Evolutionary conservation across 2,797 vertebrate genomes (phyloP).

Genomic region (Dendrocincla tyrannina): DNA sequence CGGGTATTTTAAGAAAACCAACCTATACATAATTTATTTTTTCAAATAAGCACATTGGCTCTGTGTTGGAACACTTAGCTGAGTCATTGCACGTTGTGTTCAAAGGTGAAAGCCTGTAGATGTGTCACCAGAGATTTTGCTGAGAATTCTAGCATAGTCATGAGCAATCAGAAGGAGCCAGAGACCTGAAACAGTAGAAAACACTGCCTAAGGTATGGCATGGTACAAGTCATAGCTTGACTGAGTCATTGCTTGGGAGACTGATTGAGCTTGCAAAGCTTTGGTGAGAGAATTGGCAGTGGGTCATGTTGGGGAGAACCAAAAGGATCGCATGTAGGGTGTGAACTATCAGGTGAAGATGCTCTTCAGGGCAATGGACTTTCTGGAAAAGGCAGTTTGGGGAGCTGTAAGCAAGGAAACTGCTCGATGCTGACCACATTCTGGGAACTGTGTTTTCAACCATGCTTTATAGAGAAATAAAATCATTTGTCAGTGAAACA

Average conservation of each 20-base stretch:
- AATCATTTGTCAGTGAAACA: not conserved
- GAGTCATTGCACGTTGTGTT: not conserved
- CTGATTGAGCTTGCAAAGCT: not conserved
- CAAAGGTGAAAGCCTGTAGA: not conserved
- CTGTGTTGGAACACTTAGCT: not conserved
- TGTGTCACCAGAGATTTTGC: not conserved
- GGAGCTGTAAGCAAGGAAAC: not conserved
- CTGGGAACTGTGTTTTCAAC: not conserved
- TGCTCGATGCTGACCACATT: rapidly evolving
- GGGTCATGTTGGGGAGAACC: not conserved
- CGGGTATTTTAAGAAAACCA: not conserved
- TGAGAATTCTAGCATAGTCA: not conserved
- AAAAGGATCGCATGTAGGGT: not conserved
- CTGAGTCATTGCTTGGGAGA: not conserved
- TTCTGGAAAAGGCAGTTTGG: not conserved
- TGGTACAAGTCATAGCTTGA: not conserved
- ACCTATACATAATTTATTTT: slow-evolving; percentile 11
- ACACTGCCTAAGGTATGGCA: not conserved
- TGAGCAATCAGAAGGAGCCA: not conserved
- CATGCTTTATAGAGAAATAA: not conserved
- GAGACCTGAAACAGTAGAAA: not conserved
- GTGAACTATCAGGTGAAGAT: not conserved
- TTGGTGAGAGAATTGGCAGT: not conserved
- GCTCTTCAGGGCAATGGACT: not conserved
- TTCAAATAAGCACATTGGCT: not conserved